These are phyloP conservation scores for Oreonectes daqikongensis DNA, from an alignment of 2,797 vertebrate genomes.

Conservation along the genomic window DNA sequence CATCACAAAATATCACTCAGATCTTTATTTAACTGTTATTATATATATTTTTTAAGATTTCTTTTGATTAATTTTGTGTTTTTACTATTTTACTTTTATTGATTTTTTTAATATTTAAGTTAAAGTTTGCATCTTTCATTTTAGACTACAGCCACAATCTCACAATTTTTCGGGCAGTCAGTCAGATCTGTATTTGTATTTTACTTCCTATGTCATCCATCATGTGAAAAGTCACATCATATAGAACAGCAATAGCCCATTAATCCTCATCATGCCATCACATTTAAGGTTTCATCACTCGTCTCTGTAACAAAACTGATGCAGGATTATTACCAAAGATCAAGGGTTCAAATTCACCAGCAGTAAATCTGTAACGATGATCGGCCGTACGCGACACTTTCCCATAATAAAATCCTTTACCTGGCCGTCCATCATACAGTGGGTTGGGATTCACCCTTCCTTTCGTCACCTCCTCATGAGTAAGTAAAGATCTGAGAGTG, in stretches of 20 bases:
- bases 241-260: background rate
- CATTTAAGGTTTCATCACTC: background rate
- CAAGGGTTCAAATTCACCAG: background rate
- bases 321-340: background rate
- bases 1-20: background rate
- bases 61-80: too few relatives aligned
- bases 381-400: background rate
- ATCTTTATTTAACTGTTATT: too few relatives aligned
- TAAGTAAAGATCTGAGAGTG: background rate
- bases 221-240: background rate
- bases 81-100: too few relatives aligned
- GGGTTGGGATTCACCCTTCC: background rate
- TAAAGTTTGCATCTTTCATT: too few relatives aligned
- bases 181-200: background rate
- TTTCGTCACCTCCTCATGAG: conserved; percentile 8
- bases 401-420: background rate
- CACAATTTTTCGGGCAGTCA: background rate
- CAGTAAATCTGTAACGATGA: background rate
- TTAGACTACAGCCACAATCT: background rate
- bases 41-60: too few relatives aligned
- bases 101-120: too few relatives aligned
- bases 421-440: too few relatives aligned
- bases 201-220: background rate
- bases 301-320: background rate
- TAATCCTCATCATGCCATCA: background rate